Evolutionary conservation across 1,140 invertebrate species (phyloP).

Genomic region (Pseudachorutes palmiensis): DNA sequence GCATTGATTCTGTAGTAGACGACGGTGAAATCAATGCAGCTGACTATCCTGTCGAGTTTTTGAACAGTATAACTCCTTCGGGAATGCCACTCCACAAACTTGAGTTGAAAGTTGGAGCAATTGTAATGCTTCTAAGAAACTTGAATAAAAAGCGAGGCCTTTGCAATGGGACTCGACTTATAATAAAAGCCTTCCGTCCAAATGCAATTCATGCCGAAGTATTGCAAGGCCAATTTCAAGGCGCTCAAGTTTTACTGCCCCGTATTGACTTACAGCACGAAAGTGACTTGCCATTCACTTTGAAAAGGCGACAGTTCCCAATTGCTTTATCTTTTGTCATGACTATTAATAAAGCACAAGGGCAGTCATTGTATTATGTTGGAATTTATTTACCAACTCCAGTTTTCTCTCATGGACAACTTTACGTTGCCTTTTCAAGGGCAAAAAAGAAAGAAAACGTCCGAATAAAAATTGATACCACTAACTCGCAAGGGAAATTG

Average conservation of each 20-base stretch:
- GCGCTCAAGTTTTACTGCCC: constrained; percentile 17
- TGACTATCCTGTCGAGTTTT: constrained; percentile 41
- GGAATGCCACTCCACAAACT: constrained; percentile 44
- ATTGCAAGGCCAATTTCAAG: neutral
- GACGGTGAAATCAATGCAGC: constrained; percentile 30
- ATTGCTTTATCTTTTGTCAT: constrained; percentile 47
- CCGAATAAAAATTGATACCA: neutral
- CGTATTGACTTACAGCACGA: constrained; percentile 26
- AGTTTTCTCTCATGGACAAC: constrained; percentile 42
- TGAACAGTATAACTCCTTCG: constrained; percentile 40
- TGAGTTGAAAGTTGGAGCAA: constrained; percentile 41
- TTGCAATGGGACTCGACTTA: constrained; percentile 44
- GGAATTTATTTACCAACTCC: constrained; percentile 40
- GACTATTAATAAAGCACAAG: constrained; percentile 49
- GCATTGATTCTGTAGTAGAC: constrained; percentile 33
- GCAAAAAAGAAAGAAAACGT: neutral
- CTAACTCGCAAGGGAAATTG: neutral
- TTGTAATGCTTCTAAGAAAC: constrained; percentile 45
- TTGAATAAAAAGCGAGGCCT: constrained; percentile 39
- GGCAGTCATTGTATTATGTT: constrained; percentile 43
- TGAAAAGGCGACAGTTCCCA: constrained; percentile 46
- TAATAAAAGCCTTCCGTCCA: constrained; percentile 18
- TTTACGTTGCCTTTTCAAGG: constrained; percentile 42
- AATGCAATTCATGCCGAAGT: constrained; percentile 17
- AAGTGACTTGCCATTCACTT: constrained; percentile 42